A percentile compares a stretch with the other conserved stretches of the same genome.
Evolutionary conservation across 2,888 invertebrate genomes (phyloP).

Genomic region (Homarus gammarus): DNA sequence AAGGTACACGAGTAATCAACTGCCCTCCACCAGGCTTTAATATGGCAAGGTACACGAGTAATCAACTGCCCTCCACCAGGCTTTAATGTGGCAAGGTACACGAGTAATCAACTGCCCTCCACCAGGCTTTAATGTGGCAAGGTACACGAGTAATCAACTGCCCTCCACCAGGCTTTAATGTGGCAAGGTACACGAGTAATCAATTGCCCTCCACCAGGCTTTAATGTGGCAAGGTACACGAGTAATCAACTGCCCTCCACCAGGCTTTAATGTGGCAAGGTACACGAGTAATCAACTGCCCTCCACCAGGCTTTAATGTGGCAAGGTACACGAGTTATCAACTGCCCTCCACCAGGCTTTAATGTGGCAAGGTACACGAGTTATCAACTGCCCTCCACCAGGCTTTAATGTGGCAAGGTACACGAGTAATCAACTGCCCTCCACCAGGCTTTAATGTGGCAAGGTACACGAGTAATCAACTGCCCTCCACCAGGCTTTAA

Average conservation of each 20-base stretch:
- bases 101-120: constrained; percentile 23
- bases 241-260: constrained; percentile 7
- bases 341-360: background rate
- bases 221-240: constrained; percentile 36
- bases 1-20: constrained; percentile 36
- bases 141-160: constrained; percentile 36
- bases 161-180: constrained; percentile 12
- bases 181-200: constrained; percentile 39
- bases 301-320: constrained; percentile 21
- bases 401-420: constrained; percentile 30
- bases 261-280: constrained; percentile 30
- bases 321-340: constrained; percentile 35
- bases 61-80: constrained; percentile 1
- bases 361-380: constrained; percentile 39
- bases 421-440: constrained; percentile 32
- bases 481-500: background rate
- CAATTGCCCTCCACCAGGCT: background rate
- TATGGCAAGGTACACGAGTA: constrained; percentile 39
- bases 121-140: constrained; percentile 25
- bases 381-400: constrained; percentile 2
- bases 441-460: constrained; percentile 25
- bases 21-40: background rate
- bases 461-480: constrained; percentile 36
- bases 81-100: constrained; percentile 33
- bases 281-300: constrained; percentile 37